Percentiles rank a stretch among this genome's conserved stretches.
Conservation (phyloP, 2,113 vertebrate genomes). For the Scophthalmus maximus region DNA sequence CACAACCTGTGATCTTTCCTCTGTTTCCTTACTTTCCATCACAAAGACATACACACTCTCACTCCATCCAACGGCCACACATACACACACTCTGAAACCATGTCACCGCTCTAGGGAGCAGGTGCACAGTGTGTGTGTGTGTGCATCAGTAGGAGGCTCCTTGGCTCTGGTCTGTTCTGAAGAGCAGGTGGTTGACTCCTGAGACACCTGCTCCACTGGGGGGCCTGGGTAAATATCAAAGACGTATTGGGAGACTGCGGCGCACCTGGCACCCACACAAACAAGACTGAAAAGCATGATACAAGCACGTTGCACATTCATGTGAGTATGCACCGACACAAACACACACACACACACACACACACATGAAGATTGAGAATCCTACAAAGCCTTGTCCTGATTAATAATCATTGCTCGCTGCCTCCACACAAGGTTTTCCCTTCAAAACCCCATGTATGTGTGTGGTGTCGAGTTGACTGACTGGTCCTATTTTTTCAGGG, state of each 20-base stretch:
- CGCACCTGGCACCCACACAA: slow-evolving; percentile 73
- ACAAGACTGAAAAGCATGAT: slow-evolving; percentile 58
- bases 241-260: slow-evolving; percentile 56
- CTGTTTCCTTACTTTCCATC: slow-evolving; percentile 26
- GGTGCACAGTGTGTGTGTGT: slow-evolving; percentile 51
- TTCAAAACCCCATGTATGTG: slow-evolving; percentile 15
- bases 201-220: slow-evolving; percentile 77
- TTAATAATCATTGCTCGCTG: slow-evolving; percentile 39
- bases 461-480: slow-evolving; percentile 8
- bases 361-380: slow-evolving; percentile 43
- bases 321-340: slow-evolving; percentile 34
- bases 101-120: slow-evolving; percentile 60
- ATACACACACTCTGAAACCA: slow-evolving; percentile 40
- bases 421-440: slow-evolving; percentile 5
- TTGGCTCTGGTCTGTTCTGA: slow-evolving; percentile 66
- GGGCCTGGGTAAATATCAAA: slow-evolving; percentile 78
- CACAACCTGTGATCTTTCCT: slow-evolving; percentile 39
- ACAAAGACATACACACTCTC: slow-evolving; percentile 37
- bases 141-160: slow-evolving; percentile 51
- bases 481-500: slow-evolving; percentile 26
- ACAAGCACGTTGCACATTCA: slow-evolving; percentile 58
- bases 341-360: slow-evolving; percentile 20
- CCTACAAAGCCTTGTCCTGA: slow-evolving; percentile 33
- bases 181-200: slow-evolving; percentile 80
- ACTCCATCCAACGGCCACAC: slow-evolving; percentile 27